These are phyloP conservation scores for Adineta ricciae DNA, from an alignment of 2,888 invertebrate genomes.

Conservation along the genomic window DNA sequence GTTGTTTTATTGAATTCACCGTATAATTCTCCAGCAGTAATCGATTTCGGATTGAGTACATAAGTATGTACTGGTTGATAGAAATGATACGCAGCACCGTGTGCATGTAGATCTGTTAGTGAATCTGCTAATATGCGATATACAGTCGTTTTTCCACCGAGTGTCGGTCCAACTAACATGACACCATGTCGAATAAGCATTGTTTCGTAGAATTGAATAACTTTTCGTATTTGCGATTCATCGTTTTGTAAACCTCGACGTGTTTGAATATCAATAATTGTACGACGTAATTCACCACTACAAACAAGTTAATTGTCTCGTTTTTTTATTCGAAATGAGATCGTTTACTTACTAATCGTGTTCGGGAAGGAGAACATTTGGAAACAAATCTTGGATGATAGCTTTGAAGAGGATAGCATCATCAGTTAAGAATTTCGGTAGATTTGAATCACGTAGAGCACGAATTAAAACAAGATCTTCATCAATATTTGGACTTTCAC, in stretches of 20 bases:
- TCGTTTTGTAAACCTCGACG: constrained; percentile 58
- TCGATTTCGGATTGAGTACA: constrained; percentile 75
- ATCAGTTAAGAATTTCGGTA: constrained; percentile 76
- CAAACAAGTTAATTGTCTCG: too few species aligned
- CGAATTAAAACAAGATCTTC: constrained; percentile 69
- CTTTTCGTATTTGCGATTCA: constrained; percentile 63
- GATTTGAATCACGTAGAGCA: constrained; percentile 74
- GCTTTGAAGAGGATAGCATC: constrained; percentile 75
- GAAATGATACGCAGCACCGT: constrained; percentile 57
- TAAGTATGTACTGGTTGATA: constrained; percentile 67
- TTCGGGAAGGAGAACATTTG: constrained; percentile 66
- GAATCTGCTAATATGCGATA: constrained; percentile 63
- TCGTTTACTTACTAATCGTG: constrained; percentile 61
- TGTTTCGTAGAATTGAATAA: constrained; percentile 76
- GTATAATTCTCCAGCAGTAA: constrained; percentile 74
- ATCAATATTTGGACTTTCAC: constrained; percentile 69
- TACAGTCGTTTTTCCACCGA: constrained; percentile 19
- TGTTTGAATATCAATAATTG: constrained; percentile 54
- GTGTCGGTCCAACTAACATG: constrained; percentile 56
- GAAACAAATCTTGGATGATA: constrained; percentile 77
- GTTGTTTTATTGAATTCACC: constrained; percentile 73
- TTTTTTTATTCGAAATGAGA: constrained; percentile 38
- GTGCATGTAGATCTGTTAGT: constrained; percentile 59
- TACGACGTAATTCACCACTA: constrained; percentile 56
- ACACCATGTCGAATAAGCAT: constrained; percentile 83